Base-by-base conservation (phyloP, 2,888 invertebrate species). In the Synanthedon formicaeformis region DNA sequence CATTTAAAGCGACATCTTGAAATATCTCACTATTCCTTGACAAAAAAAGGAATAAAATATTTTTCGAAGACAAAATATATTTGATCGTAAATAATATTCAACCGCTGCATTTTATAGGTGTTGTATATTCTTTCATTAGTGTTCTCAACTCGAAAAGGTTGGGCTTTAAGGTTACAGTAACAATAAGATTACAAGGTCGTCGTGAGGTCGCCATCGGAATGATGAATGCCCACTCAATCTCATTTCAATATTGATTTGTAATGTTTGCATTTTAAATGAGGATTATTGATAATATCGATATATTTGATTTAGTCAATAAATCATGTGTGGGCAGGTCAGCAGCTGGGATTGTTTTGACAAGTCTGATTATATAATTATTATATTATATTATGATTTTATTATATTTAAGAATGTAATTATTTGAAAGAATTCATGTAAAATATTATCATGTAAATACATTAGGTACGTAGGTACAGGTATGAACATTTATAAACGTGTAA, bases 21-120 rank as follows among this genome's bases (percentile, higher is more conserved):
- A 40, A 53, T 54, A 54, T 52, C 49, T 54, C 48, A 48, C 51
- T 40, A 51, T 49, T 48, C 18, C 54, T 52, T 57, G 50, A 55
- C 55, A 54, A 60, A 61, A 64, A 62, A 60, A n/a, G 52, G 55
- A 58, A 53, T 60, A 65, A 65, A 63, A 69, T 65, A 69, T 71
- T 10, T 34, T 67, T 64, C 62, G 62, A 60, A 65, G 69, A 66
- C 63, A 62, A 60, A 64, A 64, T 74, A 71, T 70, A 71, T 69
- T 34, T 64, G 69, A 57, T 64, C 64, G 64, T 71, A 69, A 72
- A 70, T 45, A 45, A 61, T 67, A 58, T 64, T 57, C 55, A 58
- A 54, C 14, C 45, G 54, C 56, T 60, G 59, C 59, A 60, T 68
- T 70, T 71, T 71, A 74, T 63, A 55, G 62, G 52, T 54, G 59